phyloP scores from a whole-genome alignment of 2,797 vertebrate species.

The Delichon dasypus region DNA sequence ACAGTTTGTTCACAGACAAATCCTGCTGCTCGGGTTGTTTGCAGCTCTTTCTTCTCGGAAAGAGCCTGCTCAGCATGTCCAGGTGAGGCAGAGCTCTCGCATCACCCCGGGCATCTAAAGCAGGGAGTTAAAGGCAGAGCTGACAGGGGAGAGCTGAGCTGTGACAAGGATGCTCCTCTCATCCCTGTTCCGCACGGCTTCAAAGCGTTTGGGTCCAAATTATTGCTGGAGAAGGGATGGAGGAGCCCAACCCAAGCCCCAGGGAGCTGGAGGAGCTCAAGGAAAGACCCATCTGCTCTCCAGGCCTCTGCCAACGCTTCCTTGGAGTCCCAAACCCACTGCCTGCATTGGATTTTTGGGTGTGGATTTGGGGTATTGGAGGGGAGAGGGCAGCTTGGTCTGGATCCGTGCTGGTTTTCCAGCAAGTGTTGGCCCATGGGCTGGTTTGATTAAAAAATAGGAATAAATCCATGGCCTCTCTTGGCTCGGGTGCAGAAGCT shows the following conservation, averaged over 20 bases:
- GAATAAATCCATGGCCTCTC: background rate
- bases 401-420: background rate
- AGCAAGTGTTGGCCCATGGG: background rate
- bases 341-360: background rate
- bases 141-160: background rate
- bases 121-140: constrained; percentile 11
- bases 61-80: constrained; percentile 43
- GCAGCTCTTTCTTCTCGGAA: constrained; percentile 42
- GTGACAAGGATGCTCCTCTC: background rate
- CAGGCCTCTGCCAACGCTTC: background rate
- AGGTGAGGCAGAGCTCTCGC: constrained; percentile 35
- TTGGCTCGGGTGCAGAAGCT: background rate
- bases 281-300: background rate
- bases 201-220: background rate
- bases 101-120: constrained; percentile 30
- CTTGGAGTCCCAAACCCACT: background rate
- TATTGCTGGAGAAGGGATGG: background rate
- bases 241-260: accelerated
- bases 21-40: constrained; percentile 45
- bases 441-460: background rate
- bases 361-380: background rate
- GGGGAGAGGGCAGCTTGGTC: background rate
- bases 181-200: background rate
- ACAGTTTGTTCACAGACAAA: constrained; percentile 70
- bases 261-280: background rate